Base-by-base conservation (phyloP, 2,797 vertebrate genomes). In the Takifugu ocellatus region DNA sequence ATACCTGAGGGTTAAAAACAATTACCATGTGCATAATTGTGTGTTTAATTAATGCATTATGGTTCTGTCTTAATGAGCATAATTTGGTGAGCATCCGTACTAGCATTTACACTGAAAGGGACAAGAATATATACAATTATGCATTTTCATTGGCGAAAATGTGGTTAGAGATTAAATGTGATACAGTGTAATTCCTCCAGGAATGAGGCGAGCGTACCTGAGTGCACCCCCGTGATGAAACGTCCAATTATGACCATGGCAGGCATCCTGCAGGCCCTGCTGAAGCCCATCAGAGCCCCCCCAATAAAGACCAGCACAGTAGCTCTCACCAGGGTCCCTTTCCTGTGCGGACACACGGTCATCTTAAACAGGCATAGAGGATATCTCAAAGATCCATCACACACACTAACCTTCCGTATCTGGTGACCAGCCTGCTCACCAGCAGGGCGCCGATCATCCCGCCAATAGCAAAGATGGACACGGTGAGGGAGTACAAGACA, bases 401-500 rank as follows among this genome's bases (percentile, higher is more conserved):
- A 54, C 49, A 59, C 45, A 71, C 62, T 77, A 78, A 96, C 94
- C 95, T 94, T 84, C 94, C 93, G 0, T 87, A 95, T 48, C 25
- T 91, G 24, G 93, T 90, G 29, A 94, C 93, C 17, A 94, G 90
- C 47, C 65, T 61, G 50, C 93, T 92, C 3, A 95, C 95, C 6
- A 92, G 65, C 52, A 96, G 62, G 0, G 94, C 91, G 5, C 95
- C 95, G 8, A 80, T 12, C 81, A 95, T 85, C 36, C 95, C 93
- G 0, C 96, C 94, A 50, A 96, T 83, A 14, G 94, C 94, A 9
- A 96, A 97, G 81, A 94, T 64, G 6, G 95, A 94, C 64, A 96
- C 93, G 0, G 94, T 95, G 78, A 95, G 69, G 0, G 94, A 94
- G 65, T 95, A 96, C 50, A 96, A 71, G 33, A 95, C 54, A 0